Percentiles rank a stretch among this genome's conserved stretches.
Conservation (phyloP, 2,888 invertebrate genomes). For the Perizoma affinitatum region DNA sequence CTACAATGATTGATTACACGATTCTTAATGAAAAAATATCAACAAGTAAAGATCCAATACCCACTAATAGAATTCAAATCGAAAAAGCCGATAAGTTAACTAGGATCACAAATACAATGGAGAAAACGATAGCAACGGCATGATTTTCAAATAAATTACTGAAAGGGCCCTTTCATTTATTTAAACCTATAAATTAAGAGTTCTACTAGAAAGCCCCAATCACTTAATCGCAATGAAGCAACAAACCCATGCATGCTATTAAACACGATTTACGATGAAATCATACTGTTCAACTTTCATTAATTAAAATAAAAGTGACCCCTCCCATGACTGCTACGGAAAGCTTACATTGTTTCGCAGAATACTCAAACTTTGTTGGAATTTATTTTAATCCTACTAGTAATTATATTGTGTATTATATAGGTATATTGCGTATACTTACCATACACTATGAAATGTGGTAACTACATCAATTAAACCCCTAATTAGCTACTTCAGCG, state of each 20-base stretch:
- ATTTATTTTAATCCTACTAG: conserved; percentile 67
- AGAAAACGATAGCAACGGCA: not conserved
- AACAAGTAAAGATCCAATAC: not conserved
- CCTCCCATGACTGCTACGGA: conserved; percentile 44
- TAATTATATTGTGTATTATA: no score
- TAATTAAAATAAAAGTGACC: conserved; percentile 54
- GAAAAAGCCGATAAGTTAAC: not conserved
- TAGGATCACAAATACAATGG: no score
- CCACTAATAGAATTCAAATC: not conserved
- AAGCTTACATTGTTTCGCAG: conserved; percentile 57
- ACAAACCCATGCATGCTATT: conserved; percentile 18
- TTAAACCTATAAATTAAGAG: no score
- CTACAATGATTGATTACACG: not conserved
- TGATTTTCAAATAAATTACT: not conserved
- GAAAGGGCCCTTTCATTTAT: no score
- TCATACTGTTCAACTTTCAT: conserved; percentile 40
- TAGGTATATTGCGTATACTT: no score
- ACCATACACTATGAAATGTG: no score
- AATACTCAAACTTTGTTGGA: conserved; percentile 49
- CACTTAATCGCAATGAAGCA: no score
- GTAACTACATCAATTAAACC: no score
- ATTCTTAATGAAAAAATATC: not conserved
- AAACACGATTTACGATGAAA: conserved; percentile 36
- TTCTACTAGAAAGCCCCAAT: no score
- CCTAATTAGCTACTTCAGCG: not conserved